phyloP scores from a whole-genome alignment of 2,113 vertebrate species.

The Monarcha castaneiventris region DNA sequence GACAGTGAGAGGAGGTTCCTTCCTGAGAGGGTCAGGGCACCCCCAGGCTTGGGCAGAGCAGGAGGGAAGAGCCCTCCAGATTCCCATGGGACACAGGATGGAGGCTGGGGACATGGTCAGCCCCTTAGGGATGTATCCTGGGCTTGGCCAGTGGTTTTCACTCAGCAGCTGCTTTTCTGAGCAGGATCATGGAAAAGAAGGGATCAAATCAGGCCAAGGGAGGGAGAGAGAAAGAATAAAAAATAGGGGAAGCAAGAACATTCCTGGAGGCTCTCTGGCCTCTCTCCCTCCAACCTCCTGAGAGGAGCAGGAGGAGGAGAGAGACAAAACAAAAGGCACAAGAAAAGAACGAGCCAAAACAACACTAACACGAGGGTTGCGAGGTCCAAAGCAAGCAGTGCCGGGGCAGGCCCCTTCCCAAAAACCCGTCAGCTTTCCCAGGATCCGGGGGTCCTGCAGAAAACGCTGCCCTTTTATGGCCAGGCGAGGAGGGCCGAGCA shows the following conservation, averaged over 20 bases:
- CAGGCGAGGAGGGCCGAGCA: background rate
- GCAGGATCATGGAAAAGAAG: slow-evolving; percentile 19
- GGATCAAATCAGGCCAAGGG: slow-evolving; percentile 27
- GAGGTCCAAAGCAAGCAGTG: background rate
- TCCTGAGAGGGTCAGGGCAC: rapidly evolving
- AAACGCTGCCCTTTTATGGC: slow-evolving; percentile 51
- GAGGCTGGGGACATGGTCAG: background rate
- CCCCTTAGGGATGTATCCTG: rapidly evolving
- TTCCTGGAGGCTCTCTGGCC: slow-evolving; percentile 57
- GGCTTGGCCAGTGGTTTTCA: background rate
- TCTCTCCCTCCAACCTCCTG: slow-evolving; percentile 17
- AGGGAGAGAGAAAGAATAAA: background rate
- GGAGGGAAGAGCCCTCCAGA: background rate
- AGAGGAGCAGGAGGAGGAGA: slow-evolving; percentile 25
- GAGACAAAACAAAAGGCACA: slow-evolving; percentile 52
- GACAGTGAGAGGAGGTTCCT: background rate
- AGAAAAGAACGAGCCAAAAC: background rate
- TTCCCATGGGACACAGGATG: background rate
- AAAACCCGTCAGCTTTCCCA: background rate
- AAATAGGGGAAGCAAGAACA: slow-evolving; percentile 13
- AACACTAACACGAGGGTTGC: background rate
- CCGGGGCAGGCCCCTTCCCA: background rate
- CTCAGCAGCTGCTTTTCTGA: background rate
- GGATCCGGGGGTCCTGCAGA: background rate
- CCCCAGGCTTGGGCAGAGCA: background rate